A percentile compares a stretch with the other conserved stretches of the same genome.
phyloP scores from a whole-genome alignment of 2,113 vertebrate species.

The Gymnocephalus cernua region DNA sequence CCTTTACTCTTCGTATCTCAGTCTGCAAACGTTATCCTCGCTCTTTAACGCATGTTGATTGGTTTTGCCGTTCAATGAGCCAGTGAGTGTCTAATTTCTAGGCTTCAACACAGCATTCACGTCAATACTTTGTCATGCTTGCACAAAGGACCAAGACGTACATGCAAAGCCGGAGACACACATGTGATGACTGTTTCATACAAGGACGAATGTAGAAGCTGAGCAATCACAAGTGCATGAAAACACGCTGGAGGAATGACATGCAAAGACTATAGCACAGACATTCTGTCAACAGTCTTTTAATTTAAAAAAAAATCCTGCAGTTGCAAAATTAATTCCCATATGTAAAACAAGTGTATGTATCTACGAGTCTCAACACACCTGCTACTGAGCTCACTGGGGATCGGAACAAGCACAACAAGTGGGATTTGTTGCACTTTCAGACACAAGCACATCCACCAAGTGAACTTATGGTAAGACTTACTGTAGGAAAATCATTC shows the following conservation, averaged over 20 bases:
- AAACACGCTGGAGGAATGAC: background rate
- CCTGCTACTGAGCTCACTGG: constrained; percentile 29
- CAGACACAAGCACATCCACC: constrained; percentile 3
- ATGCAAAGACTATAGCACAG: background rate
- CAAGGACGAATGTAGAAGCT: background rate
- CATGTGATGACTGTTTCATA: constrained; percentile 2
- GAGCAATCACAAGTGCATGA: background rate
- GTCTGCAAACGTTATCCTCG: constrained; percentile 23
- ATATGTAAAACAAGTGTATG: background rate
- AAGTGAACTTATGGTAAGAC: constrained; percentile 14
- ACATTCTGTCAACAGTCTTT: background rate
- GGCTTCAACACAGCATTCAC: background rate
- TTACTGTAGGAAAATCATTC: constrained; percentile 32
- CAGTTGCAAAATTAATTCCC: constrained; percentile 4
- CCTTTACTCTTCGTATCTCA: constrained; percentile 34
- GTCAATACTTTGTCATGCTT: constrained; percentile 5
- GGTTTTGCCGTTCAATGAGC: constrained; percentile 31
- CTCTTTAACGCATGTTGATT: constrained; percentile 37
- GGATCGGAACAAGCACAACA: background rate
- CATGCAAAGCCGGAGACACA: background rate
- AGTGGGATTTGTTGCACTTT: background rate
- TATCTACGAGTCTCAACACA: constrained; percentile 15
- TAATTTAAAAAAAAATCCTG: background rate
- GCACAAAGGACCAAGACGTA: background rate
- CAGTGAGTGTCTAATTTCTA: background rate